These are phyloP conservation scores for Amblyjoppa proteus DNA, from an alignment of 2,888 invertebrate species.

Conservation along the genomic window DNA sequence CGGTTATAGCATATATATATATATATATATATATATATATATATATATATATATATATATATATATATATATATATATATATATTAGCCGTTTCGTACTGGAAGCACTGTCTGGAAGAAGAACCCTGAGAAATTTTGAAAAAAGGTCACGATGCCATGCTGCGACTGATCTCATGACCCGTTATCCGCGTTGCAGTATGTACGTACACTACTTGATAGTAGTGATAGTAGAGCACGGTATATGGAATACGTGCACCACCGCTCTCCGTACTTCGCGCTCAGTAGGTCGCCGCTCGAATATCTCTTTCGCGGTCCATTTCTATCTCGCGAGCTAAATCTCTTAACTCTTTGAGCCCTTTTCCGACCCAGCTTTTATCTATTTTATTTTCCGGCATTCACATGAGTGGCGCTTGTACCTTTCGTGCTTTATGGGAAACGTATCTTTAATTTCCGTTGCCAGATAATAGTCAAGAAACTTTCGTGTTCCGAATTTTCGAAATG, in stretches of 20 bases:
- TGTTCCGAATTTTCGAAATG: background rate
- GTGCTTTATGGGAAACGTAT: background rate
- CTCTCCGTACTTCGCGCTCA: slow-evolving; percentile 38
- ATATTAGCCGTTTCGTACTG: background rate
- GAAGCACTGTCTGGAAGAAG: slow-evolving; percentile 4
- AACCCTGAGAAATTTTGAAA: slow-evolving; percentile 37
- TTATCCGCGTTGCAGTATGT: slow-evolving; percentile 12
- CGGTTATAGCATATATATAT: background rate
- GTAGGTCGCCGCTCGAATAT: slow-evolving; percentile 43
- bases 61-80: background rate
- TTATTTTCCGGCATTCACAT: slow-evolving; percentile 6
- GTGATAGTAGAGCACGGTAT: slow-evolving; percentile 20
- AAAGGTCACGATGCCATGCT: slow-evolving; percentile 27
- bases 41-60: background rate
- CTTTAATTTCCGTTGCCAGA: background rate
- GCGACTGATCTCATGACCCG: slow-evolving; percentile 25
- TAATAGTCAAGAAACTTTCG: background rate
- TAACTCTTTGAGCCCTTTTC: slow-evolving; percentile 52
- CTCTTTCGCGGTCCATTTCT: slow-evolving; percentile 59
- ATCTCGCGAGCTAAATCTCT: slow-evolving; percentile 57
- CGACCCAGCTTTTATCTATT: slow-evolving; percentile 18
- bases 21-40: background rate
- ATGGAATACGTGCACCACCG: slow-evolving; percentile 33
- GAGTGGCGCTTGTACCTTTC: background rate
- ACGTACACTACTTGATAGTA: background rate